Conservation (phyloP, 1,140 invertebrate species). For the Fopius arisanus region DNA sequence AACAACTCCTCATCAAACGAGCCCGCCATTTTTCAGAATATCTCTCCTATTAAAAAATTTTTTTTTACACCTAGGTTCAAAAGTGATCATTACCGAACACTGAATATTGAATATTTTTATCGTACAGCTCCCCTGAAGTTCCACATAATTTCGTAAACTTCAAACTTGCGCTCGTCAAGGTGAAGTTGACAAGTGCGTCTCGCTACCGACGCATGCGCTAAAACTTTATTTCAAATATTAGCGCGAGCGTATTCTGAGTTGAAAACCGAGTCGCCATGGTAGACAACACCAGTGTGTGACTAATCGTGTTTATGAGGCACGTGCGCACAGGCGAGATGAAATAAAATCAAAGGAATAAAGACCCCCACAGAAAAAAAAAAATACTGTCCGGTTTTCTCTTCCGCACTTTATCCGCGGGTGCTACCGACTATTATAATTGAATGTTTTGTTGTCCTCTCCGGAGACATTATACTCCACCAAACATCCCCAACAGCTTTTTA, state of each 20-base stretch:
- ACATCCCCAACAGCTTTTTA: background rate
- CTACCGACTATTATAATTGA: conserved; percentile 19
- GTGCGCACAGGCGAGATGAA: background rate
- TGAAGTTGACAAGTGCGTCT: too few species aligned
- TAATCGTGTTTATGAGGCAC: conserved; percentile 14
- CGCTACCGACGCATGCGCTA: background rate
- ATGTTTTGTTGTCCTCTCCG: conserved; percentile 16
- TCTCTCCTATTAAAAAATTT: too few species aligned
- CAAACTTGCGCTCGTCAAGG: too few species aligned
- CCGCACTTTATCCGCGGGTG: background rate
- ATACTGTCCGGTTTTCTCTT: conserved; percentile 1
- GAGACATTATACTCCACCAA: background rate
- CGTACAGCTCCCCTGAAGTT: too few species aligned
- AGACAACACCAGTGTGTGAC: conserved; percentile 1
- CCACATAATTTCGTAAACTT: too few species aligned
- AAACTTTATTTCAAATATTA: background rate
- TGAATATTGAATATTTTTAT: too few species aligned
- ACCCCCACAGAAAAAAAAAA: background rate
- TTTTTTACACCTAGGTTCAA: too few species aligned
- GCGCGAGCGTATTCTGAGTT: background rate
- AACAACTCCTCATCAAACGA: too few species aligned
- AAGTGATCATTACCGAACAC: too few species aligned
- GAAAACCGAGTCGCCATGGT: background rate
- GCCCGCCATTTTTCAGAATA: too few species aligned
- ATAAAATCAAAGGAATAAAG: conserved; percentile 1